Conservation (phyloP, 2,888 invertebrate species). For the Punctoribates punctum region DNA sequence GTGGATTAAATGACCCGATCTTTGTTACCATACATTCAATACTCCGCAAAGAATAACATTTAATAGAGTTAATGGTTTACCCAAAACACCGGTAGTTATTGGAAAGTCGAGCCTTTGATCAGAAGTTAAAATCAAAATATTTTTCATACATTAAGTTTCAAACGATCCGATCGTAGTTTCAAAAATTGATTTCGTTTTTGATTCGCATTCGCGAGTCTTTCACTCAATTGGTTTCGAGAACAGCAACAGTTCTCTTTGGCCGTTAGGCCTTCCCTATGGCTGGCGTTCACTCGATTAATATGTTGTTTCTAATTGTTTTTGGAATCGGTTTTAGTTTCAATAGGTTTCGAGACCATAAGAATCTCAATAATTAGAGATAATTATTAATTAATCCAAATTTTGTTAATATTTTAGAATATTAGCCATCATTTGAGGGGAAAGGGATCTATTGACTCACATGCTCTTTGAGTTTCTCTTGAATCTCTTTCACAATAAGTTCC, state of each 20-base stretch:
- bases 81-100: too few species aligned
- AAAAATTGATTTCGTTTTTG: constrained; percentile 16
- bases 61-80: too few species aligned
- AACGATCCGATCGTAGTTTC: constrained; percentile 16
- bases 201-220: constrained; percentile 17
- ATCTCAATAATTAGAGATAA: background rate
- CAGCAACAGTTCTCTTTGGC: constrained; percentile 19
- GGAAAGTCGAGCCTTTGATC: too few species aligned
- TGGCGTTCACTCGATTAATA: constrained; percentile 9
- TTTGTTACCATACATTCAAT: too few species aligned
- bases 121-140: background rate
- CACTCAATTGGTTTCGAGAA: constrained; percentile 3
- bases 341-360: background rate
- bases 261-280: background rate
- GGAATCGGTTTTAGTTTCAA: background rate
- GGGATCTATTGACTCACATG: constrained; percentile 62
- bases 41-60: too few species aligned
- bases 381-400: background rate
- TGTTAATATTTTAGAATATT: background rate
- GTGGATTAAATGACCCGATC: too few species aligned
- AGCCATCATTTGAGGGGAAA: background rate
- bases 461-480: constrained; percentile 72
- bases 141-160: constrained; percentile 28
- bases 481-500: constrained; percentile 57
- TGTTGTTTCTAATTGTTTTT: background rate